Percentiles rank a stretch among this genome's conserved stretches.
Conservation (phyloP, 37 sponge, comb jelly and placozoan species). For the Amphimedon queenslandica region DNA sequence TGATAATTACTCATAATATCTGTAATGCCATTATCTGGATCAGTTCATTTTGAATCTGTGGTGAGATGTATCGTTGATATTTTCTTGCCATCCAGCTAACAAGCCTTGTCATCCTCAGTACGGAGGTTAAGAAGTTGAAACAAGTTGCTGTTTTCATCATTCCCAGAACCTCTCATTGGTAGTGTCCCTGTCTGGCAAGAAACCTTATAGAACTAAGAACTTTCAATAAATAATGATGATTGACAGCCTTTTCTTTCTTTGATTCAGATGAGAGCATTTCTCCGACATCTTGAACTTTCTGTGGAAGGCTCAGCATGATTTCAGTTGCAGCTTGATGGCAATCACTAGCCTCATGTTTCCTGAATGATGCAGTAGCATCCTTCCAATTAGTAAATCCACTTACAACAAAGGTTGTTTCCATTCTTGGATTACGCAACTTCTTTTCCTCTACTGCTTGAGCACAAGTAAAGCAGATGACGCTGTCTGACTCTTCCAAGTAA, state of each 20-base stretch:
- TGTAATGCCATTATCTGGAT: constrained; percentile 65
- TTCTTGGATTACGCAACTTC: no score
- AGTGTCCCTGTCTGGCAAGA: constrained; percentile 51
- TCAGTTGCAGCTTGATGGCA: constrained; percentile 38
- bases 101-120: constrained; percentile 15
- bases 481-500: constrained; percentile 35
- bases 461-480: no score
- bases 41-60: constrained; percentile 78
- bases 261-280: constrained; percentile 17
- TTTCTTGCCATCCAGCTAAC: constrained; percentile 60
- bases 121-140: constrained; percentile 29
- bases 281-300: constrained; percentile 62
- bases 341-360: constrained; percentile 29
- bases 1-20: constrained; percentile 50
- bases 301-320: neutral
- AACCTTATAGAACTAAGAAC: constrained; percentile 24
- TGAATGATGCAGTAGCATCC: constrained; percentile 35
- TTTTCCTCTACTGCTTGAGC: no score
- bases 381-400: constrained; percentile 53
- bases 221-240: constrained; percentile 19
- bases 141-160: constrained; percentile 26
- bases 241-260: constrained; percentile 23
- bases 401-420: no score
- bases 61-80: constrained; percentile 54
- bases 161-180: constrained; percentile 24